Evolutionary conservation across 2,113 vertebrate genomes (phyloP), one percentile per base, ranked within the genome.

Genomic region (Oncorhynchus masou): DNA sequence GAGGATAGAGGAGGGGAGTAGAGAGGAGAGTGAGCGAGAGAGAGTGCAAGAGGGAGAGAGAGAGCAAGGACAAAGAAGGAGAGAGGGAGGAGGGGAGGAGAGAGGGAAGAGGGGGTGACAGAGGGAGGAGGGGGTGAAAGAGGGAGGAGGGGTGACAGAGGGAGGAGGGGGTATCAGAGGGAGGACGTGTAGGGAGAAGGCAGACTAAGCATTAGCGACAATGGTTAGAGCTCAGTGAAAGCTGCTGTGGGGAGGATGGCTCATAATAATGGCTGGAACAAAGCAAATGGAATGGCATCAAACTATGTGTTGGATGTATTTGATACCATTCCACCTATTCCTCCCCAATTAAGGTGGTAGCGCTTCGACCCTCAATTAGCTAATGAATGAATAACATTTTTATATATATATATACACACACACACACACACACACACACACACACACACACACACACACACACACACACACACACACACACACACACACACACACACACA

Each of bases 1-100:
- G 15, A 62, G 68, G 73, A 60, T 15, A 22, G 71, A 3, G 51
- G 13, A 60, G 54, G 22, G 22, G 25, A 68, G 6, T 12, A 9
- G 19, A 19, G 60, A 31, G 13, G 20, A 5, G 34, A 48, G 29
- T 20, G 12, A 9, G 39, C 7, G 73, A 25, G 34, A 74, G 57
- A 45, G 54, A 54, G 72, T 51, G 57, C 27, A 13, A 29, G 48
- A 71, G 15, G 25, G 54, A 39, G 72, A 34, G 25, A 29, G 31
- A 25, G 65, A 34, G 34, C 45, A 74, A 12, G 68, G 19, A 45
- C 48, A 69, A 69, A 74, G 34, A 79, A 0, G 3, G 71, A 81
- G 16, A 0, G 73, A 60, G 20, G 16, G 71, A 1, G 51, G 5
- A 60, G 54, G n/a, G 13, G 25, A 68, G 27, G 29, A 59, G 20